Base-by-base conservation (phyloP, 2,888 invertebrate genomes). In the Seladonia tumulorum region DNA sequence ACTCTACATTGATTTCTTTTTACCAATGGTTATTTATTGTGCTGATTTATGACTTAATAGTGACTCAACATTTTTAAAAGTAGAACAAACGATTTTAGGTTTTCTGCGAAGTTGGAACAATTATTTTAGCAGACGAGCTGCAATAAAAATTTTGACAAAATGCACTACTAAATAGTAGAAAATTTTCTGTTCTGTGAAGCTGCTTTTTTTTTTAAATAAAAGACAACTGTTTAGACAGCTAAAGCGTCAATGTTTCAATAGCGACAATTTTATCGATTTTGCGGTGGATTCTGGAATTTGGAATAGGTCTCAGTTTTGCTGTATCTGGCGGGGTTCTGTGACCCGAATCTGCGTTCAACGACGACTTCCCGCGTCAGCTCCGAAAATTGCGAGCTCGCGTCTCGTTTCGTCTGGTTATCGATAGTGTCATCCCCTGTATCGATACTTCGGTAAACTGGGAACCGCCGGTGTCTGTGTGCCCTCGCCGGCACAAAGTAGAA, bases 401-500 rank as follows among this genome's bases (percentile, higher is more conserved):
- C 10, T 22, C 47, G n/a, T 72, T 2, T 72, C 45, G n/a, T 75
- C 82, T 82, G 77, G 25, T 60, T 78, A 82, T 82, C 84, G 75
- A 84, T 74, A 78, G 63, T 82, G 78, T 49, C 71, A 39, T 18
- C 18, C 35, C 74, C 68, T 63, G 78, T 45, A 66, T 82, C 76
- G 72, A 76, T 83, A 73, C 72, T 45, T 71, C 22, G 75, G 75
- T 60, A 47, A 83, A 66, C 71, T 66, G 45, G 71, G 68, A 83
- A 73, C 39, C 66, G 60, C 39, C 66, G 66, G 66, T 71, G 57
- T 74, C 60, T 79, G 63, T 25, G 45, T 42, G 71, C 71, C 79
- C 68, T 81, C 77, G 22, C 74, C 75, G 76, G 47, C 77, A 74
- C 74, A 42, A 79, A 76, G 75, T 74, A 70, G 75, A 87, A 87